Percentiles rank a stretch among this genome's conserved stretches.
These are phyloP conservation scores for Hybos culiciformis DNA, from an alignment of 2,888 invertebrate genomes.

Conservation along the genomic window DNA sequence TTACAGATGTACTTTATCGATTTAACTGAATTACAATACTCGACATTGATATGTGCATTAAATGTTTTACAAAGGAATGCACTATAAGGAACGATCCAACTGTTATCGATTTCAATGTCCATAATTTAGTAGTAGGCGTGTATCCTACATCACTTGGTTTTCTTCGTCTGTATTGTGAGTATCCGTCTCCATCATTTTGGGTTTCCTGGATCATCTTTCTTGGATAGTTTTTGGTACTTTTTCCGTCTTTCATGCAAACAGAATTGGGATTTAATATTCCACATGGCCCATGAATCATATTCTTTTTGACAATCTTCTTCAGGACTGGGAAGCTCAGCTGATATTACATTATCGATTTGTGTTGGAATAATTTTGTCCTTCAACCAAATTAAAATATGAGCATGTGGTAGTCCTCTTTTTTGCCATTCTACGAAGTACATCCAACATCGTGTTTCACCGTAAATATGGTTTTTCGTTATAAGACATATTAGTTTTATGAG, in stretches of 20 bases:
- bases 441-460: conserved; percentile 19
- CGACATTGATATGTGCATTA: conserved; percentile 31
- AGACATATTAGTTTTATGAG: conserved; percentile 12
- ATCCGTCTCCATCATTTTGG: conserved; percentile 5
- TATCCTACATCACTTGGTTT: conserved; percentile 10
- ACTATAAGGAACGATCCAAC: conserved; percentile 26
- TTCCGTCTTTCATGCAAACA: conserved; percentile 24
- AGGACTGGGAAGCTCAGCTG: conserved; percentile 19
- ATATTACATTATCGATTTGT: conserved; percentile 15
- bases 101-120: conserved; percentile 19
- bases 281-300: conserved; percentile 29
- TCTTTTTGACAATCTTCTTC: conserved; percentile 19
- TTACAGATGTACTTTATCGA: conserved; percentile 31
- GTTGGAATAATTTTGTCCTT: conserved; percentile 14
- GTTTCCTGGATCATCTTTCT: conserved; percentile 3
- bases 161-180: conserved; percentile 13
- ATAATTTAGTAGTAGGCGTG: conserved; percentile 9
- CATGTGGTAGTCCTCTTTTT: conserved; percentile 16
- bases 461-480: conserved; percentile 8
- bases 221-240: conserved; percentile 27
- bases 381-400: conserved; percentile 16
- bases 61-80: conserved; percentile 22
- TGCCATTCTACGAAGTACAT: conserved; percentile 20
- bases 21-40: conserved; percentile 32
- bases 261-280: conserved; percentile 17